A percentile compares a stretch with the other conserved stretches of the same genome.
Conservation (phyloP, 2,113 vertebrate genomes). For the Thymallus thymallus region DNA sequence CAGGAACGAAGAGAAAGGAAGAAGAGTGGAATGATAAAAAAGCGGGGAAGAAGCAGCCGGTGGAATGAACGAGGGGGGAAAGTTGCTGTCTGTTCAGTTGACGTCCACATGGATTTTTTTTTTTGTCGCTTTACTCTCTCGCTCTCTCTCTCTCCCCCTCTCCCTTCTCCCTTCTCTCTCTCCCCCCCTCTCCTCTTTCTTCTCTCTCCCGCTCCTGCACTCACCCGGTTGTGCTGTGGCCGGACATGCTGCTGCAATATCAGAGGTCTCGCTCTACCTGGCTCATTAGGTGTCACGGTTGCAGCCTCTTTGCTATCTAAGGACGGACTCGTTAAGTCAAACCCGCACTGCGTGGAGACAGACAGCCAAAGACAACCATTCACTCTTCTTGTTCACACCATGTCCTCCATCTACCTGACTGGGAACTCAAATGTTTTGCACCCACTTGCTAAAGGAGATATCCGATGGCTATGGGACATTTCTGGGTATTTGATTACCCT, state of each 20-base stretch:
- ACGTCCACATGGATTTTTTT: conserved; percentile 61
- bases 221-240: conserved; percentile 64
- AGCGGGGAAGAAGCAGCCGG: conserved; percentile 40
- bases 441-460: too few relatives aligned
- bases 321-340: conserved; percentile 69
- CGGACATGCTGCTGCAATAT: conserved; percentile 74
- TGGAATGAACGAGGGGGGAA: conserved; percentile 52
- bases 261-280: conserved; percentile 45
- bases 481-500: too few relatives aligned
- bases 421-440: too few relatives aligned
- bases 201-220: conserved; percentile 34
- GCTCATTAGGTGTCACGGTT: conserved; percentile 74
- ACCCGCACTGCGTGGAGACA: conserved; percentile 52
- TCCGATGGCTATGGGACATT: too few relatives aligned
- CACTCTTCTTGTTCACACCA: conserved; percentile 40
- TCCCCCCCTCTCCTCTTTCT: conserved; percentile 29
- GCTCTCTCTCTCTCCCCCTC: conserved; percentile 54
- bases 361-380: not conserved
- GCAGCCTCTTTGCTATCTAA: conserved; percentile 67
- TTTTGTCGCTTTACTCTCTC: conserved; percentile 19
- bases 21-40: conserved; percentile 42
- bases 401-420: conserved; percentile 23
- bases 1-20: conserved; percentile 21
- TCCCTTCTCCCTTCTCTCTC: conserved; percentile 13
- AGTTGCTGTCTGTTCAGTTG: conserved; percentile 61